phyloP scores from a whole-genome alignment of 1,140 invertebrate species.

The Macrosteles quadrilineatus region DNA sequence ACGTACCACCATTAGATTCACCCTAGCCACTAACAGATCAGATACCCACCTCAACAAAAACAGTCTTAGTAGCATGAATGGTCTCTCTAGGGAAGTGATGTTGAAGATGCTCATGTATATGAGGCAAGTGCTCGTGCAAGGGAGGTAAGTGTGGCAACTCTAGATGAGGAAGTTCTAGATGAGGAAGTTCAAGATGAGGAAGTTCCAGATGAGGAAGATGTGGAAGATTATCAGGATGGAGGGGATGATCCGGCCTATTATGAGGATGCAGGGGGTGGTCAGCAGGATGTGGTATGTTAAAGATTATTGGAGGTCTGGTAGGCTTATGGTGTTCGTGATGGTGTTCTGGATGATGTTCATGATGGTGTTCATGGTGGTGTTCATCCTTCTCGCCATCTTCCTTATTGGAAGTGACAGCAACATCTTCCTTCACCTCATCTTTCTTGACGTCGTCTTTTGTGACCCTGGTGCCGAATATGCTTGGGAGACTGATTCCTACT shows the following conservation, averaged over 20 bases:
- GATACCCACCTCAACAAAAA: constrained; percentile 31
- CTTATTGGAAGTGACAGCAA: too few relatives aligned
- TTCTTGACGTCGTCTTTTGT: too few relatives aligned
- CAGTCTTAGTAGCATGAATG: constrained; percentile 27
- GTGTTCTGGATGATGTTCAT: too few relatives aligned
- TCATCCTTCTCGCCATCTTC: too few relatives aligned
- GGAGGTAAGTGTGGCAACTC: not conserved
- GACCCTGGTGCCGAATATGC: too few relatives aligned
- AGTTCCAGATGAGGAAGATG: not conserved
- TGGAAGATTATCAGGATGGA: constrained; percentile 12
- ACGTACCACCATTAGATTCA: too few relatives aligned
- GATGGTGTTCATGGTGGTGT: too few relatives aligned
- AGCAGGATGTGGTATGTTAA: not conserved
- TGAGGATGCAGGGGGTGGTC: not conserved
- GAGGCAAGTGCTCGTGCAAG: too few relatives aligned
- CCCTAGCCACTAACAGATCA: too few relatives aligned
- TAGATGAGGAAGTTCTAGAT: not conserved
- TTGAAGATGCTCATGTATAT: too few relatives aligned
- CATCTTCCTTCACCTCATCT: too few relatives aligned
- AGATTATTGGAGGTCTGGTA: not conserved
- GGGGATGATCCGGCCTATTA: not conserved
- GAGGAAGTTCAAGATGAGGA: not conserved
- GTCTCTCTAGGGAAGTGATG: constrained; percentile 2
- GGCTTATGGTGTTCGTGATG: not conserved
- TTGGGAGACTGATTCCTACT: too few relatives aligned